Evolutionary conservation across 2,113 vertebrate genomes (phyloP).

Genomic region (Callospermophilus lateralis): DNA sequence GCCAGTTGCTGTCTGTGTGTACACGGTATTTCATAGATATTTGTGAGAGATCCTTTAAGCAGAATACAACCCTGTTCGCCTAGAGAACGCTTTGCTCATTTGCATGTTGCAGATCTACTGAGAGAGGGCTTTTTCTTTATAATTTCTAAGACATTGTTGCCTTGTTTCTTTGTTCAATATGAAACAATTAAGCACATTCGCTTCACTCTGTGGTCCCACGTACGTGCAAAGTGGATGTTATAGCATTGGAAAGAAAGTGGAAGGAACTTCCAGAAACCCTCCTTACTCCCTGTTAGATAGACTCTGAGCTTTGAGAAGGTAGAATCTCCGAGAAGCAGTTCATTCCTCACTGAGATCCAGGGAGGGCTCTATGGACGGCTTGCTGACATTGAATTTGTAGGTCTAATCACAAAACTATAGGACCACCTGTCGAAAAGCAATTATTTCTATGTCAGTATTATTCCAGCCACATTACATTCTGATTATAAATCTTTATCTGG

Average conservation of each 20-base stretch:
- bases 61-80: not conserved
- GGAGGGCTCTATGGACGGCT: not conserved
- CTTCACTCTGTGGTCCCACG: not conserved
- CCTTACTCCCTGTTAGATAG: not conserved
- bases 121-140: not conserved
- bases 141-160: not conserved
- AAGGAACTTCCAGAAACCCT: not conserved
- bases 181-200: not conserved
- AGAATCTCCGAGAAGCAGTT: not conserved
- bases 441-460: conserved; percentile 52
- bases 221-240: not conserved
- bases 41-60: not conserved
- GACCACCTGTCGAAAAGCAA: conserved; percentile 48
- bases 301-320: not conserved
- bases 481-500: conserved; percentile 46
- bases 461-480: conserved; percentile 20
- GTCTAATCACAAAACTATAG: not conserved
- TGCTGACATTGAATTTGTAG: conserved; percentile 39
- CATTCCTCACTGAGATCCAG: conserved; percentile 15
- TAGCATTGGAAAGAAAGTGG: not conserved
- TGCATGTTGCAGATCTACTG: not conserved
- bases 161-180: not conserved
- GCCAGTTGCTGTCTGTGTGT: not conserved
- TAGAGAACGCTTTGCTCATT: not conserved
- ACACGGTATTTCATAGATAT: not conserved